Percentiles rank a stretch among this genome's conserved stretches.
Conservation (phyloP, 2,888 invertebrate genomes). For the Ichneumoninae sp. region DNA sequence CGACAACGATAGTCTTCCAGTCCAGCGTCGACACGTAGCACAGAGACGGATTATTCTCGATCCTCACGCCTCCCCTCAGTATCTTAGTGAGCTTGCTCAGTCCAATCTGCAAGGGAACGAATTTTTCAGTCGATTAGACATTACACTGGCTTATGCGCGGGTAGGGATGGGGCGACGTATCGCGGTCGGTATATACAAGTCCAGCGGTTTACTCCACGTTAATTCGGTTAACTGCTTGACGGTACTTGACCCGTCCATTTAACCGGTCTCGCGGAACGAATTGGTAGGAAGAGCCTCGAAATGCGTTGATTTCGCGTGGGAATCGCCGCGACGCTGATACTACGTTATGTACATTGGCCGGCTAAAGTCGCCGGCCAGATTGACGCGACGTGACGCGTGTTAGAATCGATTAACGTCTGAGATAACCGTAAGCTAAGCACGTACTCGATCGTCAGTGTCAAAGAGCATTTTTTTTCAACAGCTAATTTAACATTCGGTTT, state of each 20-base stretch:
- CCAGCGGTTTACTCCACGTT: conserved; percentile 62
- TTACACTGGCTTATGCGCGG: neutral
- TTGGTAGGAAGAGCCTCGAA: conserved; percentile 50
- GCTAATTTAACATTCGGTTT: conserved; percentile 17
- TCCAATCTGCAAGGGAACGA: conserved; percentile 87
- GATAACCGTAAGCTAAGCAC: conserved; percentile 17
- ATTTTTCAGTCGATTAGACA: conserved; percentile 18
- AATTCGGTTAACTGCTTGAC: conserved; percentile 78
- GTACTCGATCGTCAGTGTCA: conserved; percentile 11
- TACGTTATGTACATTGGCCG: neutral
- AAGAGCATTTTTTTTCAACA: conserved; percentile 23
- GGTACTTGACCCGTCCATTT: conserved; percentile 76
- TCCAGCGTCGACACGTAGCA: conserved; percentile 91
- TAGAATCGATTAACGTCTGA: conserved; percentile 54
- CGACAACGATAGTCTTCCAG: conserved; percentile 87
- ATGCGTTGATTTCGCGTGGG: conserved; percentile 75
- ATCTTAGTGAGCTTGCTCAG: conserved; percentile 90
- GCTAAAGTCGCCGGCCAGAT: conserved; percentile 57
- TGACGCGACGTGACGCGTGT: conserved; percentile 69
- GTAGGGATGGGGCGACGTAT: conserved; percentile 6
- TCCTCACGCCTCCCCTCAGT: conserved; percentile 91
- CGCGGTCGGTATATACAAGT: conserved; percentile 50
- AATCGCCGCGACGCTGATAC: conserved; percentile 62
- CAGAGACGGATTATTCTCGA: conserved; percentile 90
- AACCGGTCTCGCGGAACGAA: conserved; percentile 64